Evolutionary conservation across 1,140 invertebrate species (phyloP), one percentile per base, ranked within the genome.

Genomic region (Melipona quadrifasciata): DNA sequence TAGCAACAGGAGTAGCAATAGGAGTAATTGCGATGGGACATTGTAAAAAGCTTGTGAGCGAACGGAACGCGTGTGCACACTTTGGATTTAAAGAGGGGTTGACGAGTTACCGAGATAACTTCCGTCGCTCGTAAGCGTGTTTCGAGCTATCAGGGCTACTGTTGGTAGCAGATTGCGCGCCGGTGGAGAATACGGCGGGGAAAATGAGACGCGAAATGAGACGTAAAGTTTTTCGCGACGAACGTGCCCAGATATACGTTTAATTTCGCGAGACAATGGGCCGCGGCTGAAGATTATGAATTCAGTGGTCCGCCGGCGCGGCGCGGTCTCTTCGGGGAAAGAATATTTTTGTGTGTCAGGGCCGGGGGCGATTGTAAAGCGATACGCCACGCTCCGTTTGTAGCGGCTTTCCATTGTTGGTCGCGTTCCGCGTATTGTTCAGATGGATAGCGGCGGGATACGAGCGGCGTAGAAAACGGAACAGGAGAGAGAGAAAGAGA

Each of bases 281-380:
- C 57, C 53, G 39, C 8, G 21, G 24, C 74, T n/a, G 55, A 58
- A 57, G 82, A 84, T 84, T 84, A 84, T 79, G 75, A 84, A 84
- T 84, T 80, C 78, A 64, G 77, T 74, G 77, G 77, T 57, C 58
- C 70, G 65, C 39, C 39, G 39, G 39, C 51, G 58, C 57, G 21
- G 16, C 47, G 39, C 39, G 8, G 39, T 8, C 39, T 47, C 39
- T 47, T 17, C 16, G 75, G 75, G 0, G 19, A 80, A 80, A 80
- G 70, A 80, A 80, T 84, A 84, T 84, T 84, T 47, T 84, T 84
- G 82, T 79, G 75, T 84, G 82, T 79, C 82, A 84, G 68, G 77
- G 82, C 82, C 61, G 70, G 77, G 57, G 70, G 77, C 58, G 78
- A 84, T 84, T 80, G 82, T 73, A 84, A 84, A 84, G 82, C 82